Conservation (phyloP, 1,140 invertebrate genomes). For the Zophobas atratus region DNA sequence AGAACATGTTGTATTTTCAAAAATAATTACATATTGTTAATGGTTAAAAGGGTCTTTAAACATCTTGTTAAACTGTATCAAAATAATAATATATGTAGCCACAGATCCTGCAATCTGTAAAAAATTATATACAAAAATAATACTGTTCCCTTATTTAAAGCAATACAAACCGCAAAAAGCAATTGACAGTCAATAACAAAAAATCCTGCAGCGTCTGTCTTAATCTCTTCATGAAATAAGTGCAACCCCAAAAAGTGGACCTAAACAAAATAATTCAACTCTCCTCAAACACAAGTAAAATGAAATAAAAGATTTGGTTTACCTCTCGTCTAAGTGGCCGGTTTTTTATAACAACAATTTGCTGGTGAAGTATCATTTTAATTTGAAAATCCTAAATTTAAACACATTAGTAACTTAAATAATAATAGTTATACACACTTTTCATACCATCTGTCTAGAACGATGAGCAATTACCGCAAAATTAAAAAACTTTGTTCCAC, state of each 20-base stretch:
- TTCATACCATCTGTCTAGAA: neutral
- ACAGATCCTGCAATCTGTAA: neutral
- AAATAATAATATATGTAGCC: slow-evolving; percentile 5
- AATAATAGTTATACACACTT: neutral
- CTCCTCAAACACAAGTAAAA: neutral
- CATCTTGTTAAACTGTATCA: neutral
- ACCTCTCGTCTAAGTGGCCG: neutral
- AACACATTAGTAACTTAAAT: neutral
- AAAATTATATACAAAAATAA: no score
- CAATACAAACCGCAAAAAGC: neutral
- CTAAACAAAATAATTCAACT: neutral
- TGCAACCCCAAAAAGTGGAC: neutral
- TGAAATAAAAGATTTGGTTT: neutral
- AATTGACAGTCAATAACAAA: neutral
- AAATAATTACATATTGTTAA: no score
- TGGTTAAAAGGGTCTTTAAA: no score
- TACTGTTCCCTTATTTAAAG: no score
- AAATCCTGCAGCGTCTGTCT: neutral
- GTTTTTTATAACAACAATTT: neutral
- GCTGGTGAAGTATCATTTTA: neutral
- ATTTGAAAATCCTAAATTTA: neutral
- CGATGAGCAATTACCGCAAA: neutral
- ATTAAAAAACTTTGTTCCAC: neutral
- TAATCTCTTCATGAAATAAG: neutral
- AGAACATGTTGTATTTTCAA: neutral